Conservation (phyloP, 2,113 vertebrate species). For the Progne subis region DNA sequence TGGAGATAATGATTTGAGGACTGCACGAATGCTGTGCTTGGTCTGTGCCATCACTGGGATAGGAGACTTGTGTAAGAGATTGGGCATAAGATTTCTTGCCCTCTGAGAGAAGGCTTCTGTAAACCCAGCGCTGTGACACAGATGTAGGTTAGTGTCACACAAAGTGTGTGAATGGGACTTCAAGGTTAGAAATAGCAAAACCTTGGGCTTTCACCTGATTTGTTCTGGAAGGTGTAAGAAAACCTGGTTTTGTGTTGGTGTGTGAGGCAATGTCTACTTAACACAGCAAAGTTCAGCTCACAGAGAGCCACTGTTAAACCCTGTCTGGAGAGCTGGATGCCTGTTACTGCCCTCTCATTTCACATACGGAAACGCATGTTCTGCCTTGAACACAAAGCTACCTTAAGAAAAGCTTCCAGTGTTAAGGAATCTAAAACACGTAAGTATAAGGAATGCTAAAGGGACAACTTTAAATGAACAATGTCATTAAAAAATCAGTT, state of each 20-base stretch:
- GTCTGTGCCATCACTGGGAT: background rate
- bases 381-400: background rate
- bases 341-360: background rate
- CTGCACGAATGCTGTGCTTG: accelerated
- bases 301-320: background rate
- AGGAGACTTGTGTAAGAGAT: background rate
- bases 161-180: background rate
- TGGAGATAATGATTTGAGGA: background rate
- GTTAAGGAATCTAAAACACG: background rate
- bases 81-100: accelerated
- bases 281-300: background rate
- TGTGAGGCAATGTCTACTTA: background rate
- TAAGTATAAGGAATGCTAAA: background rate
- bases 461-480: background rate
- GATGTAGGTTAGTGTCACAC: background rate
- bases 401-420: background rate
- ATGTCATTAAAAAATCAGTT: background rate
- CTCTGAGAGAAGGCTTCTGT: background rate
- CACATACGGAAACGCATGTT: background rate
- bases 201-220: background rate
- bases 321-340: background rate
- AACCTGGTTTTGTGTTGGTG: background rate
- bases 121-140: background rate
- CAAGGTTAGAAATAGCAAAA: background rate
- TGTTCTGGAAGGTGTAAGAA: background rate